Conservation (phyloP, 2,888 invertebrate species). For the Bruchidius siliquastri region DNA sequence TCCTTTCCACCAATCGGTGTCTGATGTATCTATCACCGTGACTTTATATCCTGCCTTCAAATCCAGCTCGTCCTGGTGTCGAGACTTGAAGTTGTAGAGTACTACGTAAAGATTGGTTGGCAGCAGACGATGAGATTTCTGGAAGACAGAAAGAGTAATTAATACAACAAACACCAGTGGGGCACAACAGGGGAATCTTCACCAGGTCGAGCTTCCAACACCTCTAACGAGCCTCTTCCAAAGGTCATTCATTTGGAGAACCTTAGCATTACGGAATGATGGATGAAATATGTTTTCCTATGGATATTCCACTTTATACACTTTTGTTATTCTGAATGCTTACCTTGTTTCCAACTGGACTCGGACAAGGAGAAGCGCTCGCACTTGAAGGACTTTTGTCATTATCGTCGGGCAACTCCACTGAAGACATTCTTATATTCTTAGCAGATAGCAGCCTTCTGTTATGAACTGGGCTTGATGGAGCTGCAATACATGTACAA, state of each 20-base stretch:
- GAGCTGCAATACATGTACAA: conserved; percentile 55
- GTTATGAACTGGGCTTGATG: conserved; percentile 88
- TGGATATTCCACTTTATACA: neutral
- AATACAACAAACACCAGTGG: too few species aligned
- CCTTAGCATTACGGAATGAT: too few species aligned
- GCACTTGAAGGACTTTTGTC: conserved; percentile 88
- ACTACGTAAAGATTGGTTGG: conserved; percentile 92
- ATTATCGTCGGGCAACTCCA: conserved; percentile 87
- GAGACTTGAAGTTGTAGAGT: conserved; percentile 89
- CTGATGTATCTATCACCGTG: conserved; percentile 89
- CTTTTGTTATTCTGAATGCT: conserved; percentile 1
- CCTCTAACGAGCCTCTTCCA: too few species aligned
- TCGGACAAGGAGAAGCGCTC: conserved; percentile 90
- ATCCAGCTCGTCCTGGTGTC: conserved; percentile 91
- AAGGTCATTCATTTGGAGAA: too few species aligned
- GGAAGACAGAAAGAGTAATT: conserved; percentile 24
- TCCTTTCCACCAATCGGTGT: conserved; percentile 97
- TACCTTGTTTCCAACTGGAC: conserved; percentile 58
- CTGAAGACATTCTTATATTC: conserved; percentile 86
- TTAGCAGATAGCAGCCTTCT: conserved; percentile 74
- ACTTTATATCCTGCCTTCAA: conserved; percentile 89
- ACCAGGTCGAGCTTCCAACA: too few species aligned
- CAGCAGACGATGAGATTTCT: conserved; percentile 82
- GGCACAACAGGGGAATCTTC: too few species aligned
- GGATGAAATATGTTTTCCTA: too few species aligned